Base-by-base conservation (phyloP, 2,888 invertebrate genomes). In the Drosophila neutralis region DNA sequence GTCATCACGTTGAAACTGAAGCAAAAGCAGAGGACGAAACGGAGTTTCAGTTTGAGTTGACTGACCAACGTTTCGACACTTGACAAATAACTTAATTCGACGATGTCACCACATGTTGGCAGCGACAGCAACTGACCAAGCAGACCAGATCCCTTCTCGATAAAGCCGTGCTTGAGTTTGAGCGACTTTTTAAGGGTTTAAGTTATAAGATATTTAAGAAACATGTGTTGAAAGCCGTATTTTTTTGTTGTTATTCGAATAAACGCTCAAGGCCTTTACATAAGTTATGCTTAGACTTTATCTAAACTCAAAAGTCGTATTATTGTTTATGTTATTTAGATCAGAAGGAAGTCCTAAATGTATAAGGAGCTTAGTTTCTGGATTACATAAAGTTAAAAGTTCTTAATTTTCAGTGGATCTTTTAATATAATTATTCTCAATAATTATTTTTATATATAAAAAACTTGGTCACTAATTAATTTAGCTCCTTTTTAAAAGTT, bases 41-140 rank as follows among this genome's bases (percentile, higher is more conserved):
- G 29, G 56, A 27, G 38, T 33, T 18, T 54, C 35, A 18, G 13
- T 36, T 36, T 42, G 42, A 65, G 63, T 48, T 64, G 63, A 61
- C 60, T 67, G 83, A 67, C 68, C 74, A 75, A 66, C 70, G 59
- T 69, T 76, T 70, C 86, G 80, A 79, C 89, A 76, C 81, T 89
- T 89, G 88, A 80, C 86, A 87, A 89, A 88, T 88, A 87, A 89
- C 83, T 87, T 88, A 88, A 87, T 87, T 88, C 86, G 68, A 62
- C 69, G 78, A 66, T 89, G 87, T 83, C 86, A 82, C 88, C 87
- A 83, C 86, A 88, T 87, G 81, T 85, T 80, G 74, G 70, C 73
- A 62, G 56, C 69, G 59, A 49, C 73, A 69, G 62, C 24, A 52
- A 54, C 52, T 29, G 51, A n/a, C 54, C 52, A 61, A 53, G 13